These are phyloP conservation scores for Melanotaenia nigrans DNA, from an alignment of 2,797 vertebrate genomes.

Conservation along the genomic window DNA sequence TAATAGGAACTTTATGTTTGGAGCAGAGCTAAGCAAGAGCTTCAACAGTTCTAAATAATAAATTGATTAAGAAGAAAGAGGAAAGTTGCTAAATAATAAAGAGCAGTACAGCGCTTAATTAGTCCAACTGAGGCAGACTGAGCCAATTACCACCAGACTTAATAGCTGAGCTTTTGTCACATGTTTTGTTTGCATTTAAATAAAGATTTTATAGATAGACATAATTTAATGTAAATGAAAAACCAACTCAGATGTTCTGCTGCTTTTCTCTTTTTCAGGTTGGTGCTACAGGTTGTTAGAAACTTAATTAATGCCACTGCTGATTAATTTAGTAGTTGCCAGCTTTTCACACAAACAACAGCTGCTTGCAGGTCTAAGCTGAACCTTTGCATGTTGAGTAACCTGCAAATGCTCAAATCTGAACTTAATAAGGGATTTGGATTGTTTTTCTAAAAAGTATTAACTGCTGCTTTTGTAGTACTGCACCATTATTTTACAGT, in stretches of 20 bases:
- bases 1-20: neutral
- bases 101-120: too few species aligned
- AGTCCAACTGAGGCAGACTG: neutral
- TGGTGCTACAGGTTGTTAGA: neutral
- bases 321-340: slow-evolving; percentile 1
- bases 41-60: neutral
- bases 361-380: neutral
- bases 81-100: neutral
- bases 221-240: too few species aligned
- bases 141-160: neutral
- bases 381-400: neutral
- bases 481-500: neutral
- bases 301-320: neutral
- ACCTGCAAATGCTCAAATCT: neutral
- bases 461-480: neutral
- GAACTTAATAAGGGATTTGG: neutral
- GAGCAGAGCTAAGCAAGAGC: neutral
- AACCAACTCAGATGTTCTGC: neutral
- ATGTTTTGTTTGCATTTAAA: neutral
- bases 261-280: neutral
- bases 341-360: neutral
- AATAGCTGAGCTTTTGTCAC: neutral
- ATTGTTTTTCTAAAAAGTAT: neutral
- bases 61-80: neutral
- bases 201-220: neutral